Conservation (phyloP, 2,113 vertebrate genomes). For the Brachyhypopomus gauderio region DNA sequence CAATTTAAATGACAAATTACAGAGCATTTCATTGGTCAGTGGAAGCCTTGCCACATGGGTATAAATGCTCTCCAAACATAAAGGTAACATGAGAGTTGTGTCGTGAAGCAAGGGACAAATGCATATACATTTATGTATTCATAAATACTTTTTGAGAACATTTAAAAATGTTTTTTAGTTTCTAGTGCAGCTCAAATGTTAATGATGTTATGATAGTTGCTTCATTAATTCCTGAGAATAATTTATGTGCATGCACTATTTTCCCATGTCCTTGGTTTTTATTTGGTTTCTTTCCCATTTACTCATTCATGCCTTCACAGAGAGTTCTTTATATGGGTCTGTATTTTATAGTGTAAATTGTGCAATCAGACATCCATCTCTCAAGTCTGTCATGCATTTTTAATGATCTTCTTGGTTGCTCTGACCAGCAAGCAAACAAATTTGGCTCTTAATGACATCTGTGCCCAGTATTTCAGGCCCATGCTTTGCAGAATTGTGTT, state of each 20-base stretch:
- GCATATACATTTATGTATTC: constrained; percentile 29
- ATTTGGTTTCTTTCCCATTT: neutral
- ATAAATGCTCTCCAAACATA: constrained; percentile 46
- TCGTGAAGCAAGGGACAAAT: constrained; percentile 59
- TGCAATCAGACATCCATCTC: constrained; percentile 13
- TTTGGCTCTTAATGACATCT: constrained; percentile 17
- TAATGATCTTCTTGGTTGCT: neutral
- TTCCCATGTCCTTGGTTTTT: neutral
- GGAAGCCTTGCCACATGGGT: constrained; percentile 48
- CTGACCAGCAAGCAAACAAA: constrained; percentile 11
- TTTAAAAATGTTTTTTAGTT: constrained; percentile 8
- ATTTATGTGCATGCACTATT: neutral
- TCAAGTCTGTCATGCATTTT: neutral
- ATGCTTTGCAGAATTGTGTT: constrained; percentile 29
- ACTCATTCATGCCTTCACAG: neutral
- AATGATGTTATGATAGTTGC: neutral
- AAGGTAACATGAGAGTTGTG: constrained; percentile 51
- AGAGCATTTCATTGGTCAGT: constrained; percentile 40
- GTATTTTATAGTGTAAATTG: neutral
- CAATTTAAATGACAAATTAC: constrained; percentile 61
- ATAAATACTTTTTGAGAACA: constrained; percentile 20
- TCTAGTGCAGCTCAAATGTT: neutral
- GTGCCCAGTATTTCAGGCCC: constrained; percentile 10
- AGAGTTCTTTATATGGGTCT: constrained; percentile 27
- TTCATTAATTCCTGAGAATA: neutral